These are phyloP conservation scores for Pasiphila rectangulata DNA, from an alignment of 2,888 invertebrate species.

Conservation along the genomic window DNA sequence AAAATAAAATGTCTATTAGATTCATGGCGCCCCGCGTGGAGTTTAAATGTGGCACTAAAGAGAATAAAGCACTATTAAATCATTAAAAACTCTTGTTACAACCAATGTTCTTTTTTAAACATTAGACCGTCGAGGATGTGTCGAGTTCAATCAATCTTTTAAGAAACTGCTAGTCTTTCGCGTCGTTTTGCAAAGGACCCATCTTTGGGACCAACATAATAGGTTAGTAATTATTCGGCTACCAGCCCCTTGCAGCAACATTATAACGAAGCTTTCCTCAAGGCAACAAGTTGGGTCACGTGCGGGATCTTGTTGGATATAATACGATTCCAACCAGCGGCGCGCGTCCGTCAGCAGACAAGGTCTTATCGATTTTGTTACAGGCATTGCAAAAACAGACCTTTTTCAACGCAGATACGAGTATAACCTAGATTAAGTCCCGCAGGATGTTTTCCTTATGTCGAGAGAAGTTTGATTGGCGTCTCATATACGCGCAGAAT, in stretches of 20 bases:
- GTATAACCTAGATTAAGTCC: conserved; percentile 31
- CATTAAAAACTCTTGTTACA: too few species aligned
- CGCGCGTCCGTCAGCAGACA: conserved; percentile 68
- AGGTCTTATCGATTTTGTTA: conserved; percentile 72
- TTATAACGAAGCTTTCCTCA: conserved; percentile 42
- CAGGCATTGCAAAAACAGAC: conserved; percentile 60
- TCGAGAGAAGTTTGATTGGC: conserved; percentile 35
- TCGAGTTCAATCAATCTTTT: too few species aligned
- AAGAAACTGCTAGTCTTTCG: too few species aligned
- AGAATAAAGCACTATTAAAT: too few species aligned
- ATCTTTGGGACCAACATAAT: conserved; percentile 24
- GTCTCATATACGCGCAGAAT: conserved; percentile 35
- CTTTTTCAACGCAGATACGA: conserved; percentile 45
- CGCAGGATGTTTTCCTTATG: conserved; percentile 32
- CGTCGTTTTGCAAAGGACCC: too few species aligned
- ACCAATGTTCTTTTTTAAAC: too few species aligned
- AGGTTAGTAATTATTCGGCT: conserved; percentile 38
- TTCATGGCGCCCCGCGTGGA: conserved; percentile 59
- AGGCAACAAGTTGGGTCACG: conserved; percentile 80
- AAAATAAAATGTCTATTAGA: background rate
- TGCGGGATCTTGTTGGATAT: conserved; percentile 70
- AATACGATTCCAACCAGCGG: conserved; percentile 67
- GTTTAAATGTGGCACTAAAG: conserved; percentile 26
- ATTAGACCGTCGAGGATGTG: too few species aligned
- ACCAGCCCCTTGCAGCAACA: conserved; percentile 33